Evolutionary conservation across 2,797 vertebrate species (phyloP), one percentile per base, ranked within the genome.

Genomic region (Pantherophis vulpinus): DNA sequence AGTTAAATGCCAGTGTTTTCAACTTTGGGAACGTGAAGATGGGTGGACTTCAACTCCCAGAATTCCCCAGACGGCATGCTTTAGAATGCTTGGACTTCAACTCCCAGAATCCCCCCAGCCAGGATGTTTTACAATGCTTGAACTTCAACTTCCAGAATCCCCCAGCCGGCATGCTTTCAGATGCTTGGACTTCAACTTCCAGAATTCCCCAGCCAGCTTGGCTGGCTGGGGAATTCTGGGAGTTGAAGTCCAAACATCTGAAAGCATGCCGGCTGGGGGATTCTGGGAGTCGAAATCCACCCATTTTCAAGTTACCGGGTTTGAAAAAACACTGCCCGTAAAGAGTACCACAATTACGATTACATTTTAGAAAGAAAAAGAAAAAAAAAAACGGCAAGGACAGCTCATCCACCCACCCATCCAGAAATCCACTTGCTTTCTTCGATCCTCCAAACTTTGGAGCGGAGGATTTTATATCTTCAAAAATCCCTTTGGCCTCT

Each of bases 91-190:
- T 11, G 23, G 16, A 47, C 1, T 47, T 18, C 29, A 51, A 32
- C 1, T 51, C 23, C 18, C 42, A 51, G 79, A 86, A 79, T 79
- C 23, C 2, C 37, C n/a, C 32, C 32, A 32, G 32, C 32, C 32
- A 32, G 32, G 32, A 32, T 32, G 32, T 32, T 32, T 32, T 32
- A 32, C 32, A 32, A 32, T 32, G 32, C 32, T 32, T 32, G 32
- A 1, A 32, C 32, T 32, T 10, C 23, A 63, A 29, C 0, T 63
- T 27, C 61, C 27, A 27, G 27, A 63, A 63, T 63, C 10, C 60
- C 25, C 0, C 23, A 60, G 59, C 7, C 1, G 0, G 6, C 0
- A 25, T 60, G 8, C 0, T 60, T 25, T 25, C 1, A 2, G 1
- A 9, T 25, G 59, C 7, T 25, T 25, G 59, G 0, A 2, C 2